phyloP scores from a whole-genome alignment of 2,113 vertebrate species.

The Puntigrus tetrazona region DNA sequence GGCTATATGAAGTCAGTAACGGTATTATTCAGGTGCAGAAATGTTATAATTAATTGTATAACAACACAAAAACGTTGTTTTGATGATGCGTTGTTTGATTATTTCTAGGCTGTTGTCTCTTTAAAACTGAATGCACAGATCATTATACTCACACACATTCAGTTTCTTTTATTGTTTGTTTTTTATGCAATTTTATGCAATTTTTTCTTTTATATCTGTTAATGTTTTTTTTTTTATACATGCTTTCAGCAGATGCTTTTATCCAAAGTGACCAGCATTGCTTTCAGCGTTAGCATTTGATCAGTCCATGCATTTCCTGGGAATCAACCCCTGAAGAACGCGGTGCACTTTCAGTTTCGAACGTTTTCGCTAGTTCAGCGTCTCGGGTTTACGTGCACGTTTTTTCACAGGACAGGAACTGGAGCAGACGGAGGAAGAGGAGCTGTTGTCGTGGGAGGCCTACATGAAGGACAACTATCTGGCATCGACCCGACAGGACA shows the following conservation, averaged over 20 bases:
- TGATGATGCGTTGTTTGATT: too few species aligned
- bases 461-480: constrained; percentile 91
- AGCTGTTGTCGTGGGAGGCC: constrained; percentile 89
- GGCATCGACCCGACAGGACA: constrained; percentile 73
- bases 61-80: too few species aligned
- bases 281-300: neutral
- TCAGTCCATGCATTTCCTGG: neutral
- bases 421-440: constrained; percentile 80
- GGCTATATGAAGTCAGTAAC: too few species aligned
- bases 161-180: too few species aligned
- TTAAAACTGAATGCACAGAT: too few species aligned
- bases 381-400: neutral
- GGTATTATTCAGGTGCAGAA: too few species aligned
- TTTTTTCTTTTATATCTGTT: too few species aligned
- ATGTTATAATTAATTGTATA: too few species aligned
- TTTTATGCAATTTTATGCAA: too few species aligned
- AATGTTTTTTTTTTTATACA: too few species aligned
- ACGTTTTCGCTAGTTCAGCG: neutral
- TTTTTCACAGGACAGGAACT: constrained; percentile 78
- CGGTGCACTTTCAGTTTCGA: neutral
- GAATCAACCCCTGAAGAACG: neutral
- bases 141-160: too few species aligned
- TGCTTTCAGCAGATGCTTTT: neutral
- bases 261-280: neutral
- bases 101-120: too few species aligned